A percentile compares a stretch with the other conserved stretches of the same genome.
These are phyloP conservation scores for Dromas ardeola DNA, from an alignment of 2,113 vertebrate genomes.

Conservation along the genomic window DNA sequence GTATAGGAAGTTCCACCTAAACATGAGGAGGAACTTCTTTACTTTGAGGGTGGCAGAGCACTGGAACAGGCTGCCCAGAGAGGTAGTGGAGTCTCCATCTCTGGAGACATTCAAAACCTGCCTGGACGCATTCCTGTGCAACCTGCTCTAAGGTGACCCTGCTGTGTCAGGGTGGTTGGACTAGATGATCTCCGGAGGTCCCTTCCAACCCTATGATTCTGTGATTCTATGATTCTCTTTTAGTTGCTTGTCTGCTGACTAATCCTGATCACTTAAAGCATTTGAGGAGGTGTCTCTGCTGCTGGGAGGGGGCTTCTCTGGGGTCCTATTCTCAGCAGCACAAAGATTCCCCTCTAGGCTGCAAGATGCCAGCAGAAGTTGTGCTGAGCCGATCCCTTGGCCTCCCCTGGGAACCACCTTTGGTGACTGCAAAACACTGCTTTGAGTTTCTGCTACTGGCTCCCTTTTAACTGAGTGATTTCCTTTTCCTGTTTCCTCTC, in stretches of 20 bases:
- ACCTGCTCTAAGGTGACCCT: too few species aligned
- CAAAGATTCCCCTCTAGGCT: background rate
- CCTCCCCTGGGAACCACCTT: background rate
- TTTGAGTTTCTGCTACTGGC: background rate
- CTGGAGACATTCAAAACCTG: too few species aligned
- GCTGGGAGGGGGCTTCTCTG: background rate
- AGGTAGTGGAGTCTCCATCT: too few species aligned
- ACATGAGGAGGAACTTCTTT: too few species aligned
- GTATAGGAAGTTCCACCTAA: too few species aligned
- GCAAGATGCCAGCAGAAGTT: background rate
- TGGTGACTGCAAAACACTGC: background rate
- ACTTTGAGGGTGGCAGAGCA: too few species aligned
- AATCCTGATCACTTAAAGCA: background rate
- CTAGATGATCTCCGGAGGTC: too few species aligned
- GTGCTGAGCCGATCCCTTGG: background rate
- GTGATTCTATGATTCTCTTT: too few species aligned
- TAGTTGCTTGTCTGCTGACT: background rate
- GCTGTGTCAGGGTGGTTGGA: too few species aligned
- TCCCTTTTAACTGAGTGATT: background rate
- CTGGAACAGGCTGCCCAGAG: too few species aligned
- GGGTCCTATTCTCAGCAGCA: background rate
- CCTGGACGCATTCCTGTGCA: too few species aligned
- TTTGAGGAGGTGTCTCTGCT: background rate
- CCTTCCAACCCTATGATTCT: too few species aligned
- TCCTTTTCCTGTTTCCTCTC: background rate